Conservation (phyloP, 2,797 vertebrate species). For the Sebastes hopkinsi region DNA sequence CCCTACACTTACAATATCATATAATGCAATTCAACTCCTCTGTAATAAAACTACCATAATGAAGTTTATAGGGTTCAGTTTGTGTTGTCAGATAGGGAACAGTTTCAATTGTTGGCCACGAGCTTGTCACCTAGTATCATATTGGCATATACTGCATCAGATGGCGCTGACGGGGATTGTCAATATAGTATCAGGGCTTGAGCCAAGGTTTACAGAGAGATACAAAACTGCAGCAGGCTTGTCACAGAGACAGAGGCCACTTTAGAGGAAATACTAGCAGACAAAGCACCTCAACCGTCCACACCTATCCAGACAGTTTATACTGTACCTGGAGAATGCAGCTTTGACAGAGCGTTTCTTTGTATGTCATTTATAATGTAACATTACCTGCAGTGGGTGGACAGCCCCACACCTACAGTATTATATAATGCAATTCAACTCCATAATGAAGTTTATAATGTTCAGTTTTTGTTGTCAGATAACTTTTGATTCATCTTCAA, state of each 20-base stretch:
- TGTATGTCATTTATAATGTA: not conserved
- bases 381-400: not conserved
- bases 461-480: not conserved
- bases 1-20: not conserved
- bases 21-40: not conserved
- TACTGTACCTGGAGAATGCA: not conserved
- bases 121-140: not conserved
- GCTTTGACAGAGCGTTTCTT: not conserved
- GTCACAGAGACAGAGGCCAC: not conserved
- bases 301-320: not conserved
- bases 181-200: conserved; percentile 1
- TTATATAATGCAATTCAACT: not conserved
- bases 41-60: not conserved
- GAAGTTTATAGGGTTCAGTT: not conserved
- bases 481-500: not conserved
- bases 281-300: not conserved
- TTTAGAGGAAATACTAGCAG: not conserved
- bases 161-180: not conserved
- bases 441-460: not conserved
- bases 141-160: not conserved
- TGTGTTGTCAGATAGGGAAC: too few species aligned
- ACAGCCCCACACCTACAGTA: not conserved
- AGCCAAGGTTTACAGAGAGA: conserved; percentile 1
- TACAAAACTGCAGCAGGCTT: not conserved
- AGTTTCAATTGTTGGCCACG: not conserved